Conservation (phyloP, 2,888 invertebrate species). For the Melinopterus prodromus region DNA sequence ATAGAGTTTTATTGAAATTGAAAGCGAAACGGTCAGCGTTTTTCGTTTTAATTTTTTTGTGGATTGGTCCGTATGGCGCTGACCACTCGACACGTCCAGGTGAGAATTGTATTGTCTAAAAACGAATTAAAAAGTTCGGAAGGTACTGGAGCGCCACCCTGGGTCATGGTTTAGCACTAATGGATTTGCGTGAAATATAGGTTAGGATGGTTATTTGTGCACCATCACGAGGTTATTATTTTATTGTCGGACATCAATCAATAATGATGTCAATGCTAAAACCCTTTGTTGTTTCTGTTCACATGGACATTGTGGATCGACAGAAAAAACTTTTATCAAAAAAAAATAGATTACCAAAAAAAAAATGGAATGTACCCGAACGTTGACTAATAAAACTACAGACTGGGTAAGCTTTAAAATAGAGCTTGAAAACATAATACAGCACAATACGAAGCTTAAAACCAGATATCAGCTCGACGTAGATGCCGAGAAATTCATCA, state of each 20-base stretch:
- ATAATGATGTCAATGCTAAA: no score
- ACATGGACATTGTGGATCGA: no score
- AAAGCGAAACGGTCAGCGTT: neutral
- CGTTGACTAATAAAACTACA: no score
- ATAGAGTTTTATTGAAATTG: conserved; percentile 10
- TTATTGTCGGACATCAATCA: neutral
- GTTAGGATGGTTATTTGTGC: neutral
- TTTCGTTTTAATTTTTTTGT: neutral
- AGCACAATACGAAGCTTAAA: no score
- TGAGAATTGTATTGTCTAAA: neutral
- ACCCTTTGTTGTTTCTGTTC: no score
- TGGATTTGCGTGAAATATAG: neutral
- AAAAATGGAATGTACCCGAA: no score
- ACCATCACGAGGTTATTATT: neutral
- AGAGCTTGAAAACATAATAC: no score
- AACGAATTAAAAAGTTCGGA: neutral
- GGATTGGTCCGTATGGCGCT: neutral
- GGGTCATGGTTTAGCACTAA: neutral
- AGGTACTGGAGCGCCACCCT: neutral
- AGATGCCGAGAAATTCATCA: no score
- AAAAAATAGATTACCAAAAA: no score
- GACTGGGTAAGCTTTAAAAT: no score
- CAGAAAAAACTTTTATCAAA: no score
- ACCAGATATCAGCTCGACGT: no score
- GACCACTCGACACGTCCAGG: neutral